phyloP scores from a whole-genome alignment of 1,140 invertebrate genomes.

The Zaprionus camerounensis region DNA sequence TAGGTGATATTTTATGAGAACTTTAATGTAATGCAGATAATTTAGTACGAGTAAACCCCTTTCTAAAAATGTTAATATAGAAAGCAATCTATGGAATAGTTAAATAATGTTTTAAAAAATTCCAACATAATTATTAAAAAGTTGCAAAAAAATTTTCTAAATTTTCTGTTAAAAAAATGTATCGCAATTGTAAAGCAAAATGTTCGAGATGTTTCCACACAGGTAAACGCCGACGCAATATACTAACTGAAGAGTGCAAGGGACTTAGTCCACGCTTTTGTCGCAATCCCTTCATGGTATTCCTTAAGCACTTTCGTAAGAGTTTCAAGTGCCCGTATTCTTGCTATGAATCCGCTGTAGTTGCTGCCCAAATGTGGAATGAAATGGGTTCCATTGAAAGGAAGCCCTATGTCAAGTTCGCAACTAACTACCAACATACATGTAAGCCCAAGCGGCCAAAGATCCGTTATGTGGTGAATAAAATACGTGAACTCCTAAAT shows the following conservation, averaged over 20 bases:
- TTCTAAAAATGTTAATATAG: neutral
- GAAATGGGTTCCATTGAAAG: conserved; percentile 12
- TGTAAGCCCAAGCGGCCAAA: conserved; percentile 21
- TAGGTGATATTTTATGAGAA: neutral
- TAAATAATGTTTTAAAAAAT: neutral
- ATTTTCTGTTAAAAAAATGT: conserved; percentile 4
- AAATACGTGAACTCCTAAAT: neutral
- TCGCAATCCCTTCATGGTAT: conserved; percentile 49
- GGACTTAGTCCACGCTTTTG: neutral
- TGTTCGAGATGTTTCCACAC: neutral
- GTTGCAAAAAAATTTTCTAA: neutral
- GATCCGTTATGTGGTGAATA: conserved; percentile 23
- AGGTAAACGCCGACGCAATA: neutral
- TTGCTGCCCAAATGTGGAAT: conserved; percentile 38
- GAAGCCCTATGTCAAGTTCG: conserved; percentile 14
- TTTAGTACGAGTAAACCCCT: neutral
- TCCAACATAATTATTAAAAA: neutral
- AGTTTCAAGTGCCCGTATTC: conserved; percentile 7
- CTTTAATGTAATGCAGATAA: neutral
- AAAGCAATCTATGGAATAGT: neutral
- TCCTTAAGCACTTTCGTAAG: conserved; percentile 35
- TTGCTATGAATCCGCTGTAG: neutral
- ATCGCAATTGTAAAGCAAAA: neutral
- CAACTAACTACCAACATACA: conserved; percentile 6
- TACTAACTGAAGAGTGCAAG: neutral